Conservation (phyloP, 1,140 invertebrate genomes). For the Phocides pigmalion region DNA sequence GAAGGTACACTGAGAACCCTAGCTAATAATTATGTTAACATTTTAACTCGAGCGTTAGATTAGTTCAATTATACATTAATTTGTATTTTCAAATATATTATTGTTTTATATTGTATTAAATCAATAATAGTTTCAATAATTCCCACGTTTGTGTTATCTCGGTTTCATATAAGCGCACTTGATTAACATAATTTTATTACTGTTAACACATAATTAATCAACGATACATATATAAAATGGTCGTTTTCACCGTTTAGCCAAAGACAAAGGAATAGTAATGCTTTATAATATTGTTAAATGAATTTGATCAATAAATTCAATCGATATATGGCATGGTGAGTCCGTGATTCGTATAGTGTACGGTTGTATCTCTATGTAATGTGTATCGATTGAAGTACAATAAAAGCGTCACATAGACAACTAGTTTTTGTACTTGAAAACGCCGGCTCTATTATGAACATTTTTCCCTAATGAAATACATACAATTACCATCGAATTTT, state of each 20-base stretch:
- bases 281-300: background rate
- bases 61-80: slow-evolving; percentile 32
- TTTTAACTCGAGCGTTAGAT: slow-evolving; percentile 11
- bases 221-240: background rate
- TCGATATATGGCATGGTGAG: background rate
- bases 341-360: background rate
- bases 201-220: background rate
- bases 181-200: background rate
- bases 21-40: slow-evolving; percentile 24
- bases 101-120: slow-evolving; percentile 4
- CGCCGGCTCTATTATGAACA: background rate
- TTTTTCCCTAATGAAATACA: slow-evolving; percentile 4
- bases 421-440: too few relatives aligned
- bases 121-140: background rate
- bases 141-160: background rate
- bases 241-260: background rate
- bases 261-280: background rate
- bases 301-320: background rate
- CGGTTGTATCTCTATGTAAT: background rate
- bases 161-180: slow-evolving; percentile 11
- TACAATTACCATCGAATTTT: background rate
- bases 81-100: slow-evolving; percentile 14
- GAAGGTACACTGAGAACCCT: slow-evolving; percentile 5
- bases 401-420: too few relatives aligned
- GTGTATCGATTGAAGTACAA: background rate